These are phyloP conservation scores for Cephus cinctus DNA, from an alignment of 1,140 invertebrate species.

Conservation along the genomic window DNA sequence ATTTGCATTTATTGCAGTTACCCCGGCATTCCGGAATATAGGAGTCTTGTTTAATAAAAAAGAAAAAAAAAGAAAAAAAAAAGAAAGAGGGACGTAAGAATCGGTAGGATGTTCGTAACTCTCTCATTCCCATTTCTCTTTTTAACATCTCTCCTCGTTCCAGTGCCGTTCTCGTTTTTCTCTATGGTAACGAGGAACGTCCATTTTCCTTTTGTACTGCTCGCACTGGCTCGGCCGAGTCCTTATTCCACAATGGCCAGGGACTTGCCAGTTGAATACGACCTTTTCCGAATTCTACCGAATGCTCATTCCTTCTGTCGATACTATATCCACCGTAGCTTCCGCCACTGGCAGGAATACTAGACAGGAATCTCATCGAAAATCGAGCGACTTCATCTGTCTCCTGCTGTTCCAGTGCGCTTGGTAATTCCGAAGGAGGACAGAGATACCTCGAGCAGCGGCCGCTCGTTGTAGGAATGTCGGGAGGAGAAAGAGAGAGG, in stretches of 20 bases:
- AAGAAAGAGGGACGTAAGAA: neutral
- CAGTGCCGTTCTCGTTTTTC: too few species aligned
- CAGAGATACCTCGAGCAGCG: neutral
- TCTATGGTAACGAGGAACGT: too few species aligned
- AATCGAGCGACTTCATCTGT: too few species aligned
- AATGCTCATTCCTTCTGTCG: too few species aligned
- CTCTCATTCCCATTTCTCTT: constrained; percentile 20
- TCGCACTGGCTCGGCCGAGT: too few species aligned
- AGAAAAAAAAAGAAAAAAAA: neutral
- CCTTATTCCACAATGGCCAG: too few species aligned
- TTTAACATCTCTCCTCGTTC: constrained; percentile 25
- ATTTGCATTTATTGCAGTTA: too few species aligned
- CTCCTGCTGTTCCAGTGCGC: neutral
- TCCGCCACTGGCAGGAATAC: neutral
- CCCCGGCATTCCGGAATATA: neutral
- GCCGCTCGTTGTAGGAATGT: neutral
- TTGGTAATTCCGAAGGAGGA: neutral
- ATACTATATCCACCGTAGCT: neutral
- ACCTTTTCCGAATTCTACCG: too few species aligned
- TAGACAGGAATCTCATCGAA: neutral
- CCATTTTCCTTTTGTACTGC: too few species aligned
- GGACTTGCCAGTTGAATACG: too few species aligned
- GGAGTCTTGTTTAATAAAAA: neutral
- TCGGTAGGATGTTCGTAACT: constrained; percentile 15
- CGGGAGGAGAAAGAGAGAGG: neutral